Evolutionary conservation across 2,888 invertebrate species (phyloP).

Genomic region (Lamellibrachia columna): DNA sequence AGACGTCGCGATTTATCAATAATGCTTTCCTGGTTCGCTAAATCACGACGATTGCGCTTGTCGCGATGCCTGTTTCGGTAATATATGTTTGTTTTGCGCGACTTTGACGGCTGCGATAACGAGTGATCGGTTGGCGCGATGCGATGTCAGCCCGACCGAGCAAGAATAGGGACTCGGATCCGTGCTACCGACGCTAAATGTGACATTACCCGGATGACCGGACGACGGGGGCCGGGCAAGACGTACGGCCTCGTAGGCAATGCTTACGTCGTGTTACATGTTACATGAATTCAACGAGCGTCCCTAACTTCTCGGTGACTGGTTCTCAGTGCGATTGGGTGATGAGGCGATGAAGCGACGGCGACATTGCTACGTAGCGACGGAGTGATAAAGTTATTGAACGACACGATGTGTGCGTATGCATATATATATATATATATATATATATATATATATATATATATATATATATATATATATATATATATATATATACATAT

Average conservation of each 20-base stretch:
- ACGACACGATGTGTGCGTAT: background rate
- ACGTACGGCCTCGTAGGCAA: too few relatives aligned
- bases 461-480: too few relatives aligned
- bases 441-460: too few relatives aligned
- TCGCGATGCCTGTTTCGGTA: background rate
- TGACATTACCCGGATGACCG: background rate
- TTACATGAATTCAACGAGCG: too few relatives aligned
- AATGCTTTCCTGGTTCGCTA: constrained; percentile 16
- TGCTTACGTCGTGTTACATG: too few relatives aligned
- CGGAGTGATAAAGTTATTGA: background rate
- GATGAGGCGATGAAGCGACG: too few relatives aligned
- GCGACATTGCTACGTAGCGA: too few relatives aligned
- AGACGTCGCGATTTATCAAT: constrained; percentile 4
- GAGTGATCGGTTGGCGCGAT: background rate
- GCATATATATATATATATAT: too few relatives aligned
- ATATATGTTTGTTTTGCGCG: constrained; percentile 10
- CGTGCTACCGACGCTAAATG: background rate
- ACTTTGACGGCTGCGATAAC: background rate
- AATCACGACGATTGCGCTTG: background rate
- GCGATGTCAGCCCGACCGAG: background rate
- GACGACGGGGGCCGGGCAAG: background rate
- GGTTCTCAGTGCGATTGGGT: too few relatives aligned
- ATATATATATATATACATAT: too few relatives aligned
- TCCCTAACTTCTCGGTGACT: too few relatives aligned
- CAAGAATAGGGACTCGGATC: background rate